A percentile compares a stretch with the other conserved stretches of the same genome.
Evolutionary conservation across 2,797 vertebrate genomes (phyloP).

Genomic region (Galaxias olidus): DNA sequence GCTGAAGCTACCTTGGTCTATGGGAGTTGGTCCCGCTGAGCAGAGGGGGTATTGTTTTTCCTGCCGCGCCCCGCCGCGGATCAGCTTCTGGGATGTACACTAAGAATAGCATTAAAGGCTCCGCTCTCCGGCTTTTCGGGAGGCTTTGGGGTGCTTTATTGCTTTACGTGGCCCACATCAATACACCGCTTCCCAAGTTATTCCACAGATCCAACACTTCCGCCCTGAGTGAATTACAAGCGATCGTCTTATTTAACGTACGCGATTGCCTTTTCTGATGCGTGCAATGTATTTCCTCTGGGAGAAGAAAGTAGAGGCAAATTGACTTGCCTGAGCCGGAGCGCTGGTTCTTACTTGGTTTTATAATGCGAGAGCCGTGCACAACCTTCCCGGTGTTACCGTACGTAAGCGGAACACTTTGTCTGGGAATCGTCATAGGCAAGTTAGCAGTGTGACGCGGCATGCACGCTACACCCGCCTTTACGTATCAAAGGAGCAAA

Average conservation of each 20-base stretch:
- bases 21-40: constrained; percentile 49
- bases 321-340: constrained; percentile 65
- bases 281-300: constrained; percentile 58
- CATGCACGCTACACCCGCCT: constrained; percentile 65
- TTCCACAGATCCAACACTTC: constrained; percentile 48
- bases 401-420: constrained; percentile 56
- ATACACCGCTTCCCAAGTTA: constrained; percentile 58
- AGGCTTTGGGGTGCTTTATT: constrained; percentile 60
- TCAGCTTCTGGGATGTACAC: constrained; percentile 53
- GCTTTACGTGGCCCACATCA: constrained; percentile 45
- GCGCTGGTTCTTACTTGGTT: constrained; percentile 62
- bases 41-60: constrained; percentile 57
- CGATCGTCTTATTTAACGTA: constrained; percentile 53
- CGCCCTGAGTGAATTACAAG: constrained; percentile 62
- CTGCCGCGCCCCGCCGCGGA: constrained; percentile 46
- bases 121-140: constrained; percentile 42
- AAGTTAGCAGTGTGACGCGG: constrained; percentile 54
- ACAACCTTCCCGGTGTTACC: constrained; percentile 54
- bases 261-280: constrained; percentile 45
- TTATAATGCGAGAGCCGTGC: constrained; percentile 57
- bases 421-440: constrained; percentile 72
- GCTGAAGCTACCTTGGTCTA: constrained; percentile 56
- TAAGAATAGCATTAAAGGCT: constrained; percentile 57
- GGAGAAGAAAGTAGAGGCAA: constrained; percentile 53
- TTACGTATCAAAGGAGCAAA: constrained; percentile 65